Base-by-base conservation (phyloP, 2,888 invertebrate species). In the Anorthoa munda region DNA sequence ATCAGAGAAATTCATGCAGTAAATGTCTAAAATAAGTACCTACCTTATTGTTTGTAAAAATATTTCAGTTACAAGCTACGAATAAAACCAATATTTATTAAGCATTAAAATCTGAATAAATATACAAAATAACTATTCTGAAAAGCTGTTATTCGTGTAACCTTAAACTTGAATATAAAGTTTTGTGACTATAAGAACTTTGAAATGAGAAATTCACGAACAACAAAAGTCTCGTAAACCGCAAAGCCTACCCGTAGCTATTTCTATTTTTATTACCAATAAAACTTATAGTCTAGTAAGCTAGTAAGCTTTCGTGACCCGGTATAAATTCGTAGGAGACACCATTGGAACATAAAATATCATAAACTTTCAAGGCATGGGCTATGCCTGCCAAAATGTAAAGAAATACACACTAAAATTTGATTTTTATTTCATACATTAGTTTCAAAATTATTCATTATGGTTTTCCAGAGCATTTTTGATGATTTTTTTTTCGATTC, bases 301-400 rank as follows among this genome's bases (percentile, higher is more conserved):
- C 12, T 55, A 2, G 17, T 50, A 64, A 26, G 61, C 46, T 61
- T 26, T 81, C 77, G 81, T 77, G 77, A 61, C 23, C 15, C n/a
- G 4, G 26, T 13, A 48, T 18, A 63, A 58, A 74, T 74, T 63
- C 26, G 13, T 26, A 13, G 46, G 18, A 76, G 75, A 63, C 46
- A 71, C 61, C 39, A 63, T 73, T 61, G 51, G 55, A 66, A 60
- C 15, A n/a, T n/a, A 65, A 23, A 66, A 51, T 61, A 23, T 65
- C 50, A 51, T 65, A 66, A 55, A 77, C 4, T 80, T 64, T 76
- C 48, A 79, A 26, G 51, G 77, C 7, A 13, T 45, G 17, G 4
- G 72, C 26, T 23, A 53, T 21, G 26, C 1, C 4, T 26, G 63
- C 59, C 26, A 53, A 63, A 76, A 45, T 46, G n/a, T 4, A 23